Evolutionary conservation across 2,888 invertebrate species (phyloP).

Genomic region (Lottia scabra): DNA sequence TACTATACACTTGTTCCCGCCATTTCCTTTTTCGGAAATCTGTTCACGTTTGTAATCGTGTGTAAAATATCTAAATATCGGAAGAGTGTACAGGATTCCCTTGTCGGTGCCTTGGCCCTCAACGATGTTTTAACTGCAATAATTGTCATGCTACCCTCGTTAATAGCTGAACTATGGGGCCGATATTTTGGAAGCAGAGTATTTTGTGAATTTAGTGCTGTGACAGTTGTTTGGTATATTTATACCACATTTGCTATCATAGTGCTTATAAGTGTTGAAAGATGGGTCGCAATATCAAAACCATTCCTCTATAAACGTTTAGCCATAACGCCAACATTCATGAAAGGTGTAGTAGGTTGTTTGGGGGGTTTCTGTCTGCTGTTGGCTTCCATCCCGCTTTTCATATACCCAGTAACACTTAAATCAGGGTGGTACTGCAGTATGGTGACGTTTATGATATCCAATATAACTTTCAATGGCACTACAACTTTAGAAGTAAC

Average conservation of each 20-base stretch:
- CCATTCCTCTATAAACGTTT: slow-evolving; percentile 26
- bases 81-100: slow-evolving; percentile 26
- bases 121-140: slow-evolving; percentile 29
- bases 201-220: slow-evolving; percentile 28
- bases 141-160: slow-evolving; percentile 27
- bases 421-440: slow-evolving; percentile 33
- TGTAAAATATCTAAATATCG: slow-evolving; percentile 25
- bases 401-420: slow-evolving; percentile 21
- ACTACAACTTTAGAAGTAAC: background rate
- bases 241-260: slow-evolving; percentile 34
- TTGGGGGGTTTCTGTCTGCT: slow-evolving; percentile 28
- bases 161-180: slow-evolving; percentile 25
- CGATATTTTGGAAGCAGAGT: slow-evolving; percentile 15
- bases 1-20: slow-evolving; percentile 21
- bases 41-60: slow-evolving; percentile 30
- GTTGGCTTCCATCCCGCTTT: slow-evolving; percentile 24
- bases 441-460: background rate
- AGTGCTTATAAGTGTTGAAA: slow-evolving; percentile 31
- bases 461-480: background rate
- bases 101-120: slow-evolving; percentile 30
- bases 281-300: slow-evolving; percentile 29
- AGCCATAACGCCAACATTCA: slow-evolving; percentile 20
- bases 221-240: slow-evolving; percentile 30
- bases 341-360: slow-evolving; percentile 21
- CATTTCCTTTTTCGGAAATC: slow-evolving; percentile 27